Evolutionary conservation across 2,888 invertebrate genomes (phyloP).

Genomic region (Capitulum mitella): DNA sequence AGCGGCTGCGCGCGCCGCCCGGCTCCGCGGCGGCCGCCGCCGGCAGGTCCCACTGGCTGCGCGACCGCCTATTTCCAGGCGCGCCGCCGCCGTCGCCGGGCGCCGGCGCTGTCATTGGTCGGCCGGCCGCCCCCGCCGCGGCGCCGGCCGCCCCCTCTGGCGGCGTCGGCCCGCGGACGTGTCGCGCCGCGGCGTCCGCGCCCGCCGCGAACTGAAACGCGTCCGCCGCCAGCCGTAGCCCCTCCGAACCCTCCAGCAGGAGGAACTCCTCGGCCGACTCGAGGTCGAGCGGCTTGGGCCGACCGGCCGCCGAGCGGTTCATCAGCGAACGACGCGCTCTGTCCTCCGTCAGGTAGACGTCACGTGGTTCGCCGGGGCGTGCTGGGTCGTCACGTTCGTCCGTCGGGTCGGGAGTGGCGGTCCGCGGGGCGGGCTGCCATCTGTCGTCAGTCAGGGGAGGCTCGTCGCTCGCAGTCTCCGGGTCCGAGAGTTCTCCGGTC

Average conservation of each 20-base stretch:
- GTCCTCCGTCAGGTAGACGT: neutral
- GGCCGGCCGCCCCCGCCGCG: too few species aligned
- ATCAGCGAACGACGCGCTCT: neutral
- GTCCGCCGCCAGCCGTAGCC: too few species aligned
- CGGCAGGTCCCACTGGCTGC: neutral
- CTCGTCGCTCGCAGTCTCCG: neutral
- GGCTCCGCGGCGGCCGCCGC: neutral
- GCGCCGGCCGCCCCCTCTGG: neutral
- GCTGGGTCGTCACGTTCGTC: neutral
- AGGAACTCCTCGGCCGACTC: constrained; percentile 33
- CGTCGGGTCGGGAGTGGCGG: neutral
- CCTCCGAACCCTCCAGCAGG: neutral
- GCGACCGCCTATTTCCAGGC: constrained; percentile 15
- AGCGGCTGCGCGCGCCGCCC: neutral
- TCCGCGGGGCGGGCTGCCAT: too few species aligned
- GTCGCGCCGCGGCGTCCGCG: neutral
- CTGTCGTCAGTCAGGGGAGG: neutral
- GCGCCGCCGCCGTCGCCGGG: neutral
- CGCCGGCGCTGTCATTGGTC: neutral
- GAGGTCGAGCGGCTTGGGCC: constrained; percentile 34
- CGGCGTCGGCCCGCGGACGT: neutral
- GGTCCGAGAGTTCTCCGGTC: neutral
- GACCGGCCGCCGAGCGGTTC: constrained; percentile 1
- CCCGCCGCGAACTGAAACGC: neutral
- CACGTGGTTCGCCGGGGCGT: neutral